Percentiles rank a stretch among this genome's conserved stretches.
Conservation (phyloP, 2,888 invertebrate species). For the Xestia ashworthii region DNA sequence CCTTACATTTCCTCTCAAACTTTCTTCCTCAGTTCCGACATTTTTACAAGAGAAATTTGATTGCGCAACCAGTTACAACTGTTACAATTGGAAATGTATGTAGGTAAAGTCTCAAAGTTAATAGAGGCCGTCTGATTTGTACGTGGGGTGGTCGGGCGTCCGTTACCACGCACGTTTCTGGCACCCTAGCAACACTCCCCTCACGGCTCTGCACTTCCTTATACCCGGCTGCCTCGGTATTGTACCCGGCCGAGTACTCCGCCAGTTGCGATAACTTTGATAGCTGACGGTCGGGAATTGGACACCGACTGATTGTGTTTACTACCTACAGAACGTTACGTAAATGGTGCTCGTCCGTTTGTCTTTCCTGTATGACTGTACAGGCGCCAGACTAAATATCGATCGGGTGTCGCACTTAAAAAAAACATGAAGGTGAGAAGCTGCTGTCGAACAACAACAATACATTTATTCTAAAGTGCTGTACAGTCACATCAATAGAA, state of each 20-base stretch:
- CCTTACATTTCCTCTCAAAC: background rate
- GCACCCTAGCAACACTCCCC: constrained; percentile 63
- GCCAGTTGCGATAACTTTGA: constrained; percentile 63
- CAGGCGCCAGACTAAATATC: constrained; percentile 39
- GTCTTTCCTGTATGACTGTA: constrained; percentile 40
- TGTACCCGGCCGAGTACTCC: constrained; percentile 28
- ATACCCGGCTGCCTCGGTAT: constrained; percentile 33
- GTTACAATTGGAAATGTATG: constrained; percentile 58
- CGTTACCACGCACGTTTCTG: constrained; percentile 64
- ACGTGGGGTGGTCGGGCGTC: constrained; percentile 55
- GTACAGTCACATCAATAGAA: background rate
- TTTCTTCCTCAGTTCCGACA: constrained; percentile 23
- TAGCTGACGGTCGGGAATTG: constrained; percentile 65
- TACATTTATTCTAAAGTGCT: background rate
- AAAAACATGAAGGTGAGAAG: constrained; percentile 35
- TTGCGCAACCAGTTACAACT: constrained; percentile 47
- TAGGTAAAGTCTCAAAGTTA: constrained; percentile 67
- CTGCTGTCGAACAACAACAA: background rate
- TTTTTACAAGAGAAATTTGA: constrained; percentile 44
- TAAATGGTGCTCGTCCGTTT: constrained; percentile 51
- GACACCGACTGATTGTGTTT: constrained; percentile 65
- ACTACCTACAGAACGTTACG: constrained; percentile 58
- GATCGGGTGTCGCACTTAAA: constrained; percentile 43
- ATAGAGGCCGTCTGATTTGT: constrained; percentile 67
- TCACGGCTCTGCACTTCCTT: constrained; percentile 52